Evolutionary conservation across 2,888 invertebrate genomes (phyloP).

Genomic region (Diarsia brunnea): DNA sequence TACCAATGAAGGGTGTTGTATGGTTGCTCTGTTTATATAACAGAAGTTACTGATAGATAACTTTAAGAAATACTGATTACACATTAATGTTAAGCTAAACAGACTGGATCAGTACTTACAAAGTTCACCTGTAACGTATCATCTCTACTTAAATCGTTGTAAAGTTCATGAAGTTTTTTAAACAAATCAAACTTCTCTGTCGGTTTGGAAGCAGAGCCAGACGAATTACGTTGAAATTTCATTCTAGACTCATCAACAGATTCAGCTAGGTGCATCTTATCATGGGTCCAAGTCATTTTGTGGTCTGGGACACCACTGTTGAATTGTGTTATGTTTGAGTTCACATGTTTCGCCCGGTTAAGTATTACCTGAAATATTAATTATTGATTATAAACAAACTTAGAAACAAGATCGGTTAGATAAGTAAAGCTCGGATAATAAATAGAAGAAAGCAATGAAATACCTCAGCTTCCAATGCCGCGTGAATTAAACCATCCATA

Average conservation of each 20-base stretch:
- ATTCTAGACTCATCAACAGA: slow-evolving; percentile 88
- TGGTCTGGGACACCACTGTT: slow-evolving; percentile 88
- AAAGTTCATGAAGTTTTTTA: slow-evolving; percentile 88
- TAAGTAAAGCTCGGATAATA: slow-evolving; percentile 69
- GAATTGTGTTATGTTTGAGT: slow-evolving; percentile 86
- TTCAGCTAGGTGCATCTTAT: slow-evolving; percentile 88
- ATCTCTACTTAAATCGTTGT: slow-evolving; percentile 87
- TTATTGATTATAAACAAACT: slow-evolving; percentile 51
- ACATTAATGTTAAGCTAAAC: slow-evolving; percentile 11
- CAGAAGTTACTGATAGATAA: slow-evolving; percentile 14
- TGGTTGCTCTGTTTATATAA: neutral
- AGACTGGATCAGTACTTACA: slow-evolving; percentile 79
- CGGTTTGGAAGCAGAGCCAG: slow-evolving; percentile 80
- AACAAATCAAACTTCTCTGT: slow-evolving; percentile 88
- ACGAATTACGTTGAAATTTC: slow-evolving; percentile 86
- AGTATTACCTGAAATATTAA: slow-evolving; percentile 85
- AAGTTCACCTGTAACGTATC: slow-evolving; percentile 85
- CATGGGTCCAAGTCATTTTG: slow-evolving; percentile 90
- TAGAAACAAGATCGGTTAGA: slow-evolving; percentile 49
- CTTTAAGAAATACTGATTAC: slow-evolving; percentile 5
- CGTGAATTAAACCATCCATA: slow-evolving; percentile 91
- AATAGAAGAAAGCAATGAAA: slow-evolving; percentile 80
- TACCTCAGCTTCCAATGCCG: slow-evolving; percentile 91
- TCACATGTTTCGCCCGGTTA: slow-evolving; percentile 89
- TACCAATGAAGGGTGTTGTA: neutral